Percentiles rank a stretch among this genome's conserved stretches.
Evolutionary conservation across 2,888 invertebrate genomes (phyloP).

Genomic region (Beris chalybata): DNA sequence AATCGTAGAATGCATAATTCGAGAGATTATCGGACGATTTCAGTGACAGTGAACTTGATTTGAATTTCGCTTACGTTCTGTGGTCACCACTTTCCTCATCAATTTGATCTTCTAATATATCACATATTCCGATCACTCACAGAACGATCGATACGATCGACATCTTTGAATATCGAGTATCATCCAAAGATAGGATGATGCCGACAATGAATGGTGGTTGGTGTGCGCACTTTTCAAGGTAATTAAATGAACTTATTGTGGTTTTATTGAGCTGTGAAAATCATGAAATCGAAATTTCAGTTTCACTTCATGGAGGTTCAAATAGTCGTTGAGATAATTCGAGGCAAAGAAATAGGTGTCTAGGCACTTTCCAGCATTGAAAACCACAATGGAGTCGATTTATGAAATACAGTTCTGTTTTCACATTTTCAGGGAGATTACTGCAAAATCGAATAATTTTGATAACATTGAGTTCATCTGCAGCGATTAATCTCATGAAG

Average conservation of each 20-base stretch:
- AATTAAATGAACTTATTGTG: slow-evolving; percentile 12
- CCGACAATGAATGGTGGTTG: not conserved
- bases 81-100: slow-evolving; percentile 9
- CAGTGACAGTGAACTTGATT: slow-evolving; percentile 27
- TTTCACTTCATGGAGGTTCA: slow-evolving; percentile 11
- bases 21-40: not conserved
- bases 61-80: slow-evolving; percentile 19
- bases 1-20: not conserved
- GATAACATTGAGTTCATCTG: too few relatives aligned
- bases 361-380: too few relatives aligned
- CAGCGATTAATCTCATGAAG: too few relatives aligned
- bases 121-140: not conserved
- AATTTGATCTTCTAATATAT: slow-evolving; percentile 6
- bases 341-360: too few relatives aligned
- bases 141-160: not conserved
- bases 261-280: not conserved
- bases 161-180: too few relatives aligned
- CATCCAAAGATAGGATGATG: not conserved
- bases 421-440: too few relatives aligned
- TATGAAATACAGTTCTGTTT: too few relatives aligned
- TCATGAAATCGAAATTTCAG: not conserved
- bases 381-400: too few relatives aligned
- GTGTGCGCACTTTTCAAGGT: slow-evolving; percentile 6
- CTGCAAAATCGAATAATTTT: too few relatives aligned
- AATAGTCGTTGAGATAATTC: too few relatives aligned